Evolutionary conservation across 2,888 invertebrate species (phyloP).

Genomic region (Eupsilia transversa): DNA sequence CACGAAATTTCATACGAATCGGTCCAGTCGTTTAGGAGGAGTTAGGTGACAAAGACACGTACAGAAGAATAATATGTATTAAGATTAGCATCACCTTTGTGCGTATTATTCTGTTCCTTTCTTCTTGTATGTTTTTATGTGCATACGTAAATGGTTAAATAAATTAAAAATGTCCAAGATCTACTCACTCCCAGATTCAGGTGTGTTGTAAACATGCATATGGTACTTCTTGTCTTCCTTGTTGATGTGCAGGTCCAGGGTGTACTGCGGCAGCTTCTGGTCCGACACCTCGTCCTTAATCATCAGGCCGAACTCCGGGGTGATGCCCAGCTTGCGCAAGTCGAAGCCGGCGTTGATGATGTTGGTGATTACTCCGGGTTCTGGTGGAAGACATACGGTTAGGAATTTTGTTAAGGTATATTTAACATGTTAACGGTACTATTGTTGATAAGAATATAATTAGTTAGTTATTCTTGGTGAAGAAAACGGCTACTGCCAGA

Average conservation of each 20-base stretch:
- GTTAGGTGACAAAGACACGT: no score
- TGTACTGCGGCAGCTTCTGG: constrained; percentile 91
- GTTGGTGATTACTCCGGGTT: constrained; percentile 90
- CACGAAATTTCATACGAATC: no score
- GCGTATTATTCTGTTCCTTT: no score
- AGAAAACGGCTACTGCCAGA: background rate
- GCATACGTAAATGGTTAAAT: no score
- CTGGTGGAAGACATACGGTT: constrained; percentile 72
- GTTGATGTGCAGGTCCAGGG: constrained; percentile 93
- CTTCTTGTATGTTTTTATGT: no score
- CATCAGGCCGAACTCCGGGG: constrained; percentile 94
- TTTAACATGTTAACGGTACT: no score
- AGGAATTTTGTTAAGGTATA: background rate
- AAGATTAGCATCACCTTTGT: no score
- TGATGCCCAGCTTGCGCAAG: constrained; percentile 93
- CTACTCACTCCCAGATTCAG: constrained; percentile 91
- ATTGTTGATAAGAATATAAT: background rate
- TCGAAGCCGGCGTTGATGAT: constrained; percentile 92
- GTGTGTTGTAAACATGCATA: constrained; percentile 92
- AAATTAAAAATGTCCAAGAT: background rate
- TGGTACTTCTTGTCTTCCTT: constrained; percentile 93
- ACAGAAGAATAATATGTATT: no score
- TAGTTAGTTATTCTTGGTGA: background rate
- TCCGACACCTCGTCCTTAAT: constrained; percentile 91
- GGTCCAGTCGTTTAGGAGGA: no score